phyloP scores from a whole-genome alignment of 2,888 invertebrate species.

The Eilema depressum region DNA sequence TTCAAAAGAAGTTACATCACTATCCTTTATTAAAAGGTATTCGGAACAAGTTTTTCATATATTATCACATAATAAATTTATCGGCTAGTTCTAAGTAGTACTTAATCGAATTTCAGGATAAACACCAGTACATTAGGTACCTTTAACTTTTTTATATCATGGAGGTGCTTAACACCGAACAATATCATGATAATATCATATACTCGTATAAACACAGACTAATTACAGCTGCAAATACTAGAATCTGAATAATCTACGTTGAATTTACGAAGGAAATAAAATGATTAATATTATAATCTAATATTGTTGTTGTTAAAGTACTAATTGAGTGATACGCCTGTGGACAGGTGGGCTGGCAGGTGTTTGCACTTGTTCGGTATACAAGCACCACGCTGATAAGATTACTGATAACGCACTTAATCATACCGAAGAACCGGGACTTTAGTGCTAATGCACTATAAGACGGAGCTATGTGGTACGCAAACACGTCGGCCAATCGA shows the following conservation, averaged over 20 bases:
- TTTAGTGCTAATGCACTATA: conserved; percentile 30
- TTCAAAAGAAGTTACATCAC: too few species aligned
- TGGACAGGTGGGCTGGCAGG: conserved; percentile 80
- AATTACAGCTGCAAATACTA: conserved; percentile 8
- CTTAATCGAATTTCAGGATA: background rate
- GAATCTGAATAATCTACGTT: conserved; percentile 1
- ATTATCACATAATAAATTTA: background rate
- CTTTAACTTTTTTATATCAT: background rate
- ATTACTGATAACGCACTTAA: conserved; percentile 68
- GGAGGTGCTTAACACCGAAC: conserved; percentile 7
- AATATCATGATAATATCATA: conserved; percentile 7
- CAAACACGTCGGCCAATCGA: conserved; percentile 5
- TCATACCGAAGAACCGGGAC: conserved; percentile 54
- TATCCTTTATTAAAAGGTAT: background rate
- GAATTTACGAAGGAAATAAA: conserved; percentile 11
- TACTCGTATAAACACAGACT: conserved; percentile 2
- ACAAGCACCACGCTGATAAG: conserved; percentile 72
- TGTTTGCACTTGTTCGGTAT: conserved; percentile 81
- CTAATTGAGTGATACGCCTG: conserved; percentile 58
- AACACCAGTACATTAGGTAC: background rate
- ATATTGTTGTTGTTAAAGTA: conserved; percentile 24
- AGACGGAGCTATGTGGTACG: background rate
- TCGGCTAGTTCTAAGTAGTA: background rate
- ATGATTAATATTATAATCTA: conserved; percentile 16
- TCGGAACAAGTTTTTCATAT: background rate